A percentile compares a stretch with the other conserved stretches of the same genome.
Conservation (phyloP, 37 sponge, comb jelly and placozoan genomes). For the Theonella swinhoei region DNA sequence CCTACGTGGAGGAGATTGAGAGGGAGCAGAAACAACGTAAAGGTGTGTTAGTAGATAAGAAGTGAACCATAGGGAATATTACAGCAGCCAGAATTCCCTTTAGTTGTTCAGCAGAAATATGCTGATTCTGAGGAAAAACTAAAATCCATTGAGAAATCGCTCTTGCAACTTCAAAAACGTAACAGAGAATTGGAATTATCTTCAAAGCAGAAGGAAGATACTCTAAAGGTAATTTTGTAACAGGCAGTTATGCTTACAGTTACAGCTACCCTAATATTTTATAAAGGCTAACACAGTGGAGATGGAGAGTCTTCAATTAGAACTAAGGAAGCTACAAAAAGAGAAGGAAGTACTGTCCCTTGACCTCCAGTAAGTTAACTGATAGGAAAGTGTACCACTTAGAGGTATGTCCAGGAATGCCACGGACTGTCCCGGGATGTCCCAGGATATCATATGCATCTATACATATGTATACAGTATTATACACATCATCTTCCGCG, state of each 20-base stretch:
- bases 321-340: neutral
- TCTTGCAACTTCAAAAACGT: neutral
- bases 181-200: neutral
- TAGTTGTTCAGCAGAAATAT: neutral
- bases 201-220: neutral
- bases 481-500: no score
- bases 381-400: no score
- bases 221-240: neutral
- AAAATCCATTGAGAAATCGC: neutral
- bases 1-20: neutral
- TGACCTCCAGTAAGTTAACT: neutral
- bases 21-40: neutral
- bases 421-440: no score
- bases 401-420: no score
- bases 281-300: neutral
- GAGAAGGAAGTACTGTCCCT: neutral
- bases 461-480: no score
- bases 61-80: neutral
- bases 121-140: neutral
- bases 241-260: no score
- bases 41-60: neutral
- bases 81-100: no score
- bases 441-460: no score
- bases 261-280: no score
- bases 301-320: neutral